Conservation (phyloP, 2,113 vertebrate species). For the Accipiter virgatus region DNA sequence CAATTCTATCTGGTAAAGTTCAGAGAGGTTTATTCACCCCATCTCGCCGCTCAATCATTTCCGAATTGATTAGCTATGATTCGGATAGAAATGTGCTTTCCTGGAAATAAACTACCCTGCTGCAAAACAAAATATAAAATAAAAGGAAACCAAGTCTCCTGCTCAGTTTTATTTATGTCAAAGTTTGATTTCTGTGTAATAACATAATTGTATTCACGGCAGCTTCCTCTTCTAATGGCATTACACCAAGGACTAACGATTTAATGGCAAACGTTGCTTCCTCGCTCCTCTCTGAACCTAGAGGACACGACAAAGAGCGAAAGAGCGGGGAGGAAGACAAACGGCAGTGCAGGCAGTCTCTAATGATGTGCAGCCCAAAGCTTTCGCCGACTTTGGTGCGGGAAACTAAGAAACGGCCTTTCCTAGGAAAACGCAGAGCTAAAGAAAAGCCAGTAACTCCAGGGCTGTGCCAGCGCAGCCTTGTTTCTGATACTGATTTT, state of each 20-base stretch:
- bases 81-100: not conserved
- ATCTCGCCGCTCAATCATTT: not conserved
- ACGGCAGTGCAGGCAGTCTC: not conserved
- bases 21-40: not conserved
- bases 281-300: not conserved
- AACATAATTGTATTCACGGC: not conserved
- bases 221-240: not conserved
- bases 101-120: not conserved
- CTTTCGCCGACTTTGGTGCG: not conserved
- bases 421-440: not conserved
- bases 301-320: not conserved
- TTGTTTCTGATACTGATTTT: not conserved
- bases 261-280: not conserved
- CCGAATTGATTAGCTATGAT: not conserved
- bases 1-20: not conserved
- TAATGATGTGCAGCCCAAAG: not conserved
- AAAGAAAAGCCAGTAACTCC: not conserved
- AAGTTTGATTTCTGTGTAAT: not conserved
- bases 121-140: not conserved
- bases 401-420: not conserved
- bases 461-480: rapidly evolving
- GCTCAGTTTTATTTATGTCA: not conserved
- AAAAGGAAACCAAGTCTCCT: not conserved
- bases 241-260: not conserved
- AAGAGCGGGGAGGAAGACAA: not conserved